Conservation (phyloP, 1,140 invertebrate species). For the Psix sp. region DNA sequence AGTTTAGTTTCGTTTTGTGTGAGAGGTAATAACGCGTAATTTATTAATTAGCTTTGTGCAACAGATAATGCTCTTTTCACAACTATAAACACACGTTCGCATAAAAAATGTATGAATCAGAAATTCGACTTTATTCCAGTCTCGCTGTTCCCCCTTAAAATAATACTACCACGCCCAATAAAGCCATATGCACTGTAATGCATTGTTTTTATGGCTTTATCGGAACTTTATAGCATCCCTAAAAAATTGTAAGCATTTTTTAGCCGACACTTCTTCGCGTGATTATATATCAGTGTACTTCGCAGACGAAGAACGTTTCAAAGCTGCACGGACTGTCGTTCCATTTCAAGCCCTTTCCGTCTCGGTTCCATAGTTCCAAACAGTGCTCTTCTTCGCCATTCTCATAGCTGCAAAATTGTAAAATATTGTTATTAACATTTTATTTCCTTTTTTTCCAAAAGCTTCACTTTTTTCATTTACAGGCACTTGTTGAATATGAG, state of each 20-base stretch:
- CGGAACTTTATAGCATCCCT: conserved; percentile 8
- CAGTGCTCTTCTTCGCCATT: conserved; percentile 95
- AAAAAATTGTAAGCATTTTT: conserved; percentile 6
- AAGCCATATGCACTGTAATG: not conserved
- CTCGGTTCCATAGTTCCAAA: conserved; percentile 92
- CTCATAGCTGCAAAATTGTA: conserved; percentile 80
- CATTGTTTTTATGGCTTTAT: conserved; percentile 12
- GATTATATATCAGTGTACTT: conserved; percentile 84
- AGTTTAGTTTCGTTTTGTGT: too few relatives aligned
- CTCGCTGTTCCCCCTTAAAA: conserved; percentile 13
- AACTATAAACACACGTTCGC: too few relatives aligned
- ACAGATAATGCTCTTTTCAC: too few relatives aligned
- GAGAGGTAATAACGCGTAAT: too few relatives aligned
- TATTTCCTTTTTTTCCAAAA: too few relatives aligned
- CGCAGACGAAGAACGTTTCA: conserved; percentile 94
- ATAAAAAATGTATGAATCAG: too few relatives aligned
- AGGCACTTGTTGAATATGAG: too few relatives aligned
- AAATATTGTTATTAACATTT: not conserved
- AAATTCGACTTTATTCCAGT: too few relatives aligned
- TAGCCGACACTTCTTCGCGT: conserved; percentile 4
- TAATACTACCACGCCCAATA: conserved; percentile 10
- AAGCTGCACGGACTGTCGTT: conserved; percentile 95
- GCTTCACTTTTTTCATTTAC: too few relatives aligned
- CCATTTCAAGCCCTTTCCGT: conserved; percentile 94
- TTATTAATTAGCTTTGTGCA: too few relatives aligned